These are phyloP conservation scores for Drosophila paranaensis DNA, from an alignment of 2,888 invertebrate species.

Conservation along the genomic window DNA sequence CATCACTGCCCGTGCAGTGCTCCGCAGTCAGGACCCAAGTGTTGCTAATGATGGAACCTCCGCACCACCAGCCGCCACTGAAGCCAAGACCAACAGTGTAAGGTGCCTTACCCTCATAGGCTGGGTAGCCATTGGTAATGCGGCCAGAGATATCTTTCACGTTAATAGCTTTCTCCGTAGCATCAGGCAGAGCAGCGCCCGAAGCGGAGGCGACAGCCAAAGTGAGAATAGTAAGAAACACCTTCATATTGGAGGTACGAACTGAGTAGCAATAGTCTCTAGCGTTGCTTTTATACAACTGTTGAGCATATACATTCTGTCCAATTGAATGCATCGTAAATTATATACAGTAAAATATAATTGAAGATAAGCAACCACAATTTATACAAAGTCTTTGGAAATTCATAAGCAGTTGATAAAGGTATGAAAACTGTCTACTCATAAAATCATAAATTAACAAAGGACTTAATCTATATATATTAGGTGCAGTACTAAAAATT, in stretches of 20 bases:
- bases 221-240: constrained; percentile 50
- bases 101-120: constrained; percentile 66
- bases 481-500: neutral
- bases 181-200: constrained; percentile 2
- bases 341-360: neutral
- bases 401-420: neutral
- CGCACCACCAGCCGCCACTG: constrained; percentile 69
- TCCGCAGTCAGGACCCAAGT: constrained; percentile 78
- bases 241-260: constrained; percentile 51
- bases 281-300: constrained; percentile 1
- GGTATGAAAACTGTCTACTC: neutral
- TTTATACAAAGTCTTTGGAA: neutral
- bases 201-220: constrained; percentile 51
- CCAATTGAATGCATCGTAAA: neutral
- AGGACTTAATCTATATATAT: neutral
- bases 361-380: neutral
- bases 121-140: constrained; percentile 68
- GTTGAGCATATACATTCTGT: constrained; percentile 6
- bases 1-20: constrained; percentile 70
- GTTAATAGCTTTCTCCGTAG: constrained; percentile 11
- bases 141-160: constrained; percentile 44
- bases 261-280: neutral
- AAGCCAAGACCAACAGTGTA: constrained; percentile 76
- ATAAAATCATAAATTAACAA: neutral
- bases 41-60: constrained; percentile 74